phyloP scores from a whole-genome alignment of 1,140 invertebrate species.

The Ceratosolen fusciceps region DNA sequence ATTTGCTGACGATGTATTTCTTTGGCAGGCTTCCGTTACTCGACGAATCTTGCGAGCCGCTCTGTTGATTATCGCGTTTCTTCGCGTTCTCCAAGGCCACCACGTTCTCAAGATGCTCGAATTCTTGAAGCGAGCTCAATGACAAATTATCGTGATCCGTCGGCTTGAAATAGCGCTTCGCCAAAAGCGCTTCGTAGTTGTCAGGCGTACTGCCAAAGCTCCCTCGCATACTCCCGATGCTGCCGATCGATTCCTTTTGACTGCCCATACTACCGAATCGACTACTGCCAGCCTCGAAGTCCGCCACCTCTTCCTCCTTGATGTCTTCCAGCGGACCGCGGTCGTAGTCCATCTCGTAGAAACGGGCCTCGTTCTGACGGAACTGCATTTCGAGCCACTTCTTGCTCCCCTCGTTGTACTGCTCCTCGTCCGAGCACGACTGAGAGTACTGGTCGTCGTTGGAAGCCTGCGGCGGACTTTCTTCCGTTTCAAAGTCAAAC shows the following conservation, averaged over 20 bases:
- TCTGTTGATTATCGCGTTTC: constrained; percentile 68
- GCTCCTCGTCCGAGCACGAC: constrained; percentile 69
- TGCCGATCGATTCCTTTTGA: constrained; percentile 84
- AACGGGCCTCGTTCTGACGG: constrained; percentile 77
- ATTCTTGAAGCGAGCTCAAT: constrained; percentile 93
- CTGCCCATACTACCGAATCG: constrained; percentile 85
- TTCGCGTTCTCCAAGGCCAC: constrained; percentile 77
- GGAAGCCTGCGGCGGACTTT: constrained; percentile 77
- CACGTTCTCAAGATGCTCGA: constrained; percentile 90
- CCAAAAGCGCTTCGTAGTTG: constrained; percentile 83
- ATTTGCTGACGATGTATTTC: constrained; percentile 75
- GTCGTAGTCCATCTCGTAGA: constrained; percentile 80
- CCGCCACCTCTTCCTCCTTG: constrained; percentile 88
- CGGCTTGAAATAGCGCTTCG: constrained; percentile 82
- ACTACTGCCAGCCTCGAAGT: constrained; percentile 85
- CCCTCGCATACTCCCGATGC: constrained; percentile 82
- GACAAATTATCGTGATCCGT: constrained; percentile 93
- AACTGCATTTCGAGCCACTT: constrained; percentile 93
- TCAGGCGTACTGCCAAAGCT: constrained; percentile 87
- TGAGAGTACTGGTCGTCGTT: constrained; percentile 69
- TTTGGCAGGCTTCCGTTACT: constrained; percentile 82
- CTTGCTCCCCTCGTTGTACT: constrained; percentile 75
- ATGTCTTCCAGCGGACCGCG: constrained; percentile 89
- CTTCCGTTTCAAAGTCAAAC: constrained; percentile 82
- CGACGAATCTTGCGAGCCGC: constrained; percentile 80